Base-by-base conservation (phyloP, 2,888 invertebrate species). In the Andrena hattorfiana region DNA sequence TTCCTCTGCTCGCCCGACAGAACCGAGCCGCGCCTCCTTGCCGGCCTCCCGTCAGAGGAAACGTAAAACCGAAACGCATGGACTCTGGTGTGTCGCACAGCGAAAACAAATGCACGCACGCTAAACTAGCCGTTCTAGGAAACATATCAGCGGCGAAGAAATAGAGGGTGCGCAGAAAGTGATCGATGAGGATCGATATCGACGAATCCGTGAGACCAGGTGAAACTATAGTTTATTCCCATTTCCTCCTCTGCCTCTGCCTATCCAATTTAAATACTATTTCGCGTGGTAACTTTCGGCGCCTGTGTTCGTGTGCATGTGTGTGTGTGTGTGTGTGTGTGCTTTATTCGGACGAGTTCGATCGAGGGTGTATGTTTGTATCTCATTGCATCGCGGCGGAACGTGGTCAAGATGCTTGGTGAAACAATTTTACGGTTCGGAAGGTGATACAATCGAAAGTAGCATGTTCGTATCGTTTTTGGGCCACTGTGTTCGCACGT, bases 41-140 rank as follows among this genome's bases (percentile, higher is more conserved):
- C 35, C 66, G 72, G 75, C 70, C 42, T 80, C 77, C 81, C 70
- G 69, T 10, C 54, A 75, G 87, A 87, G 77, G 77, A 87, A 87
- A 87, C 63, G 67, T 32, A 75, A 82, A 85, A 84, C 76, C 42
- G 68, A 76, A 80, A 83, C 32, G 68, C 78, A 62, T 64, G 72
- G 62, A 49, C 77, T 83, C 69, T 4, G 42, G 42, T 16, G 72
- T 68, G 68, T 77, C 77, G 71, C 76, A 70, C 77, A 80, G 78
- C 74, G 70, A 77, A 42, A 67, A 13, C 42, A 16, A 13, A 13
- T 16, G 42, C 42, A 42, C 23, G 60, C 69, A 75, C 68, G 84
- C 83, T 89, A 88, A 87, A 87, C 85, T 89, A 91, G 85, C 85
- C 86, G 81, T 84, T 79, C 86, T 89, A 90, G 81, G 75, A 83